Base-by-base conservation (phyloP, 2,888 invertebrate genomes). In the Gandaritis pyraliata region DNA sequence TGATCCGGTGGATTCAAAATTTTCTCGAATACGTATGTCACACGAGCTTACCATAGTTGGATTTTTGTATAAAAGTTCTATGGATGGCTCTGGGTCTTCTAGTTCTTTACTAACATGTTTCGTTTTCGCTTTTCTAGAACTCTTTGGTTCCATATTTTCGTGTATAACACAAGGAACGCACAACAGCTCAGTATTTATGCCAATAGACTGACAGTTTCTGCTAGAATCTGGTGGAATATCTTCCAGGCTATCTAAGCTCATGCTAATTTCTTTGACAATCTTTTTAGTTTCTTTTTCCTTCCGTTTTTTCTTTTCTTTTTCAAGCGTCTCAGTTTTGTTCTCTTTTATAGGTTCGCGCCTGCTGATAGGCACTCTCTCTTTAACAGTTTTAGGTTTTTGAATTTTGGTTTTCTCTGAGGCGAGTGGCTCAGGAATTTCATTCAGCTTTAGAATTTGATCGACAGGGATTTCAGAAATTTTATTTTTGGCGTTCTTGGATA, bases 81-180 rank as follows among this genome's bases (percentile, higher is more conserved):
- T 68, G 73, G 80, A 76, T 45, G 82, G 81, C 72, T 81, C 78
- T 23, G 65, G 48, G 48, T 60, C 58, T 16, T 62, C 70, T 33
- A 15, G 39, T 43, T 66, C 69, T 54, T 69, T 72, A 47, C 11
- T 36, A 30, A 33, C 61, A 33, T 55, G 57, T 57, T 68, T 68
- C 3, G 62, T 54, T 57, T 72, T 75, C 50, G 58, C 71, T 70
- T 75, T 78, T 57, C 65, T 72, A 8, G 48, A 48, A 53, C 58
- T 51, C 54, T 81, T 86, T 12, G 71, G 71, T 29, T 86, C 87
- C 12, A 58, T 18, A 61, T 70, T 81, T 58, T 82, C 80, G 59
- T 92, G 87, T 70, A 92, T 89, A 0, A 88, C 80, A 72, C 92
- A 92, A 15, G 91, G 91, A 49, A 86, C 73, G 72, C 90, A 91